phyloP scores from a whole-genome alignment of 2,113 vertebrate species.

The Cololabis saira region DNA sequence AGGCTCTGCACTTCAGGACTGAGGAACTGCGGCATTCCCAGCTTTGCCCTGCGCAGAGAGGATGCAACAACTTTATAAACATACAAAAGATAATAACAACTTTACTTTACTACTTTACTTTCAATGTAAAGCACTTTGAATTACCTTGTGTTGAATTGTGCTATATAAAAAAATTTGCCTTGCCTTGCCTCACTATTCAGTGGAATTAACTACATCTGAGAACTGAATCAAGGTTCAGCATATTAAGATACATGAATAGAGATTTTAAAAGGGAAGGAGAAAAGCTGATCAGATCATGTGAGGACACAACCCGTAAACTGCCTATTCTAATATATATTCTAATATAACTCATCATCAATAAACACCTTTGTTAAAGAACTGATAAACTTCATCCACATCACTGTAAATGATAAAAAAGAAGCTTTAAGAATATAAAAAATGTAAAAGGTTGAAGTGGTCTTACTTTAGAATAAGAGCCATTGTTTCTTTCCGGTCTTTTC shows the following conservation, averaged over 20 bases:
- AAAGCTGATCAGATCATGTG: background rate
- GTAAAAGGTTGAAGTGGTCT: slow-evolving; percentile 63
- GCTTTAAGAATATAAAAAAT: background rate
- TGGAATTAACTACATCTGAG: background rate
- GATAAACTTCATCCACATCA: background rate
- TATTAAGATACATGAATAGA: too few species aligned
- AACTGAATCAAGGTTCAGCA: background rate
- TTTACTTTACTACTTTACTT: slow-evolving; percentile 4
- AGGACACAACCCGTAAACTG: background rate
- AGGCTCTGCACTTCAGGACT: slow-evolving; percentile 86
- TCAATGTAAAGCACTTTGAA: too few species aligned
- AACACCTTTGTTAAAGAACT: too few species aligned
- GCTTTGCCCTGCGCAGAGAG: slow-evolving; percentile 79
- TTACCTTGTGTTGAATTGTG: too few species aligned
- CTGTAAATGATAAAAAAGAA: background rate
- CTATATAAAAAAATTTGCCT: too few species aligned
- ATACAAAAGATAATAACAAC: background rate
- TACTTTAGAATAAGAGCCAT: slow-evolving; percentile 99
- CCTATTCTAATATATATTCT: too few species aligned
- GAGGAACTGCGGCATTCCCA: slow-evolving; percentile 87
- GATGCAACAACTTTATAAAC: slow-evolving; percentile 2
- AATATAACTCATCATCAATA: background rate
- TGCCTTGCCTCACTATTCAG: too few species aligned
- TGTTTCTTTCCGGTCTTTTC: slow-evolving; percentile 98
- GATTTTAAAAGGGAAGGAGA: background rate